These are phyloP conservation scores for Drosophila pallidifrons DNA, from an alignment of 1,140 invertebrate species.

Conservation along the genomic window DNA sequence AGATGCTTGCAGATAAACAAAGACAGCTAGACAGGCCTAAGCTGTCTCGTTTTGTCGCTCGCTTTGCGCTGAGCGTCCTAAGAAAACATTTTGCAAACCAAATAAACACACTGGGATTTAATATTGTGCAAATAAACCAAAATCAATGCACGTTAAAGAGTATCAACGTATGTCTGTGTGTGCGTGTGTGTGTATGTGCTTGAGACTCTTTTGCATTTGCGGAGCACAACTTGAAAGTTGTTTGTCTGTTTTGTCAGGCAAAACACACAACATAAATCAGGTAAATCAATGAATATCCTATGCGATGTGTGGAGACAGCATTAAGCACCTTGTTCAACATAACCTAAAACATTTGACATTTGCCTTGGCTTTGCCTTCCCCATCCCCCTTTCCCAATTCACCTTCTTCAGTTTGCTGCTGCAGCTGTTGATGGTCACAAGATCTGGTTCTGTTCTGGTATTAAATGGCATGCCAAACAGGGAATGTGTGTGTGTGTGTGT, in stretches of 20 bases:
- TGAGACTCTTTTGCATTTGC: neutral
- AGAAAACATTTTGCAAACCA: neutral
- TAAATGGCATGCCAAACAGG: neutral
- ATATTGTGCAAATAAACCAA: too few species aligned
- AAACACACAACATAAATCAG: slow-evolving; percentile 21
- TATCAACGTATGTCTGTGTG: neutral
- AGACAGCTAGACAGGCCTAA: neutral
- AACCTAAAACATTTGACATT: slow-evolving; percentile 14
- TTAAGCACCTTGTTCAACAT: slow-evolving; percentile 18
- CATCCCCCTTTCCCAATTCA: neutral
- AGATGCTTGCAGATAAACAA: neutral
- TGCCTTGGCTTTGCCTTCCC: neutral
- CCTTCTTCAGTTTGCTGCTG: neutral
- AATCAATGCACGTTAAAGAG: too few species aligned
- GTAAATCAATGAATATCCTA: slow-evolving; percentile 16
- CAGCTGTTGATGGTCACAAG: slow-evolving; percentile 1
- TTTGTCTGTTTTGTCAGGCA: slow-evolving; percentile 8
- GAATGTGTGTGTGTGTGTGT: neutral
- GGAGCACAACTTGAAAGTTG: slow-evolving; percentile 3
- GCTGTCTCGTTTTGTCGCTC: neutral
- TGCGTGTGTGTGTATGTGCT: neutral
- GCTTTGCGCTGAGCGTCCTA: neutral
- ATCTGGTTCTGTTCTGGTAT: neutral
- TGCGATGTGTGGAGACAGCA: neutral
- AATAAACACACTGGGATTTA: neutral